phyloP scores from a whole-genome alignment of 35 echinoderm and acorn worm species.

The Stichopus chloronotus region DNA sequence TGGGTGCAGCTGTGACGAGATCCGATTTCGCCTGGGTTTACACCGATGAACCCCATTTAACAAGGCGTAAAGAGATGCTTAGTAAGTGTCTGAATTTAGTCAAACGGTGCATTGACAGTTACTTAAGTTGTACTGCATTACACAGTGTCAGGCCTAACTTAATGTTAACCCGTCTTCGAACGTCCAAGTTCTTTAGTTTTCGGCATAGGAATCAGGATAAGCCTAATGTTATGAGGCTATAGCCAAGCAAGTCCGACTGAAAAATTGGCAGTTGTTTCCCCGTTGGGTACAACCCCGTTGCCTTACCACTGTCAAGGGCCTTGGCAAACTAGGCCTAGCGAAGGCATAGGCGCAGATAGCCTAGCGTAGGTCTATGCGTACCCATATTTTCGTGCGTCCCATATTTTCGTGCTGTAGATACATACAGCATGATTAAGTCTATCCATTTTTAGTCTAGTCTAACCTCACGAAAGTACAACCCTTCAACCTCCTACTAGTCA shows the following conservation, averaged over 20 bases:
- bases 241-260: no score
- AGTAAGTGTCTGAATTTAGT: slow-evolving; percentile 67
- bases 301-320: no score
- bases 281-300: no score
- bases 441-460: not conserved
- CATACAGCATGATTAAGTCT: not conserved
- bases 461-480: no score
- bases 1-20: slow-evolving; percentile 86
- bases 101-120: not conserved
- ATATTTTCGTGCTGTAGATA: no score
- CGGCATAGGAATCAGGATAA: not conserved
- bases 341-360: no score
- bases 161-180: not conserved
- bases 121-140: not conserved
- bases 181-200: not conserved
- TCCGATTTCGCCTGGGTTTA: slow-evolving; percentile 97
- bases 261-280: no score
- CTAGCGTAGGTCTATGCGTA: no score
- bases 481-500: no score
- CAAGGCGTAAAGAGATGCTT: slow-evolving; percentile 95
- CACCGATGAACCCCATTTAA: slow-evolving; percentile 97
- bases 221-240: no score
- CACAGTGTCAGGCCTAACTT: not conserved
- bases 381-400: no score
- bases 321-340: no score